A percentile compares a stretch with the other conserved stretches of the same genome.
Conservation (phyloP, 1,140 invertebrate species). For the Patella vulgata region DNA sequence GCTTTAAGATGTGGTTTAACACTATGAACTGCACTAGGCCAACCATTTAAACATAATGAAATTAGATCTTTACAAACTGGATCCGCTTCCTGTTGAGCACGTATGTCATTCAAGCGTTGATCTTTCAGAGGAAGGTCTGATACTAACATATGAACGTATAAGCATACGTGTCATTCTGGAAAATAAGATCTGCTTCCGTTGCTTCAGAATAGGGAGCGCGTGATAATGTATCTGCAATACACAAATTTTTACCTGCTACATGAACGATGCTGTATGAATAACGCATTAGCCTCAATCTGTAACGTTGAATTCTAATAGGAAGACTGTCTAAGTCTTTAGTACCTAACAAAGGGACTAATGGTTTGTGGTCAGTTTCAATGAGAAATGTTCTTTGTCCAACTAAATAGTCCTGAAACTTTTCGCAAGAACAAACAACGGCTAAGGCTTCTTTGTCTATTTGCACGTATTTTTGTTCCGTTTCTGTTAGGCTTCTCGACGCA, state of each 20-base stretch:
- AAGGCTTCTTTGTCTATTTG: constrained; percentile 40
- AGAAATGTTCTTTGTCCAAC: constrained; percentile 5
- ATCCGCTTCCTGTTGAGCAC: neutral
- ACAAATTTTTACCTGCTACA: constrained; percentile 1
- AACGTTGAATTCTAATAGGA: constrained; percentile 8
- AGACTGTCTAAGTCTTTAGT: constrained; percentile 13
- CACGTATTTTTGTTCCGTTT: constrained; percentile 40
- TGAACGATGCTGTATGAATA: constrained; percentile 5
- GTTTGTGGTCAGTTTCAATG: constrained; percentile 28
- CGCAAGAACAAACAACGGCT: constrained; percentile 14
- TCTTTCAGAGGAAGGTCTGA: too few relatives aligned
- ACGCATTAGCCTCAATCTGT: constrained; percentile 9
- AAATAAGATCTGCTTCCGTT: too few relatives aligned
- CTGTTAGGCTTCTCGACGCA: constrained; percentile 26
- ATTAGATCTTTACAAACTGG: constrained; percentile 1
- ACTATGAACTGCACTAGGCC: neutral
- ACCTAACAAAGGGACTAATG: constrained; percentile 5
- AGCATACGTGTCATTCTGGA: too few relatives aligned
- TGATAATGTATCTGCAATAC: constrained; percentile 2
- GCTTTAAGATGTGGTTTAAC: neutral
- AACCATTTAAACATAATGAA: neutral
- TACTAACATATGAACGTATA: neutral
- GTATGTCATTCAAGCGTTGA: neutral
- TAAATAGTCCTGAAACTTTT: constrained; percentile 20
- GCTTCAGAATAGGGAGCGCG: too few relatives aligned